phyloP scores from a whole-genome alignment of 2,797 vertebrate genomes.

The Psittacula derbiana region DNA sequence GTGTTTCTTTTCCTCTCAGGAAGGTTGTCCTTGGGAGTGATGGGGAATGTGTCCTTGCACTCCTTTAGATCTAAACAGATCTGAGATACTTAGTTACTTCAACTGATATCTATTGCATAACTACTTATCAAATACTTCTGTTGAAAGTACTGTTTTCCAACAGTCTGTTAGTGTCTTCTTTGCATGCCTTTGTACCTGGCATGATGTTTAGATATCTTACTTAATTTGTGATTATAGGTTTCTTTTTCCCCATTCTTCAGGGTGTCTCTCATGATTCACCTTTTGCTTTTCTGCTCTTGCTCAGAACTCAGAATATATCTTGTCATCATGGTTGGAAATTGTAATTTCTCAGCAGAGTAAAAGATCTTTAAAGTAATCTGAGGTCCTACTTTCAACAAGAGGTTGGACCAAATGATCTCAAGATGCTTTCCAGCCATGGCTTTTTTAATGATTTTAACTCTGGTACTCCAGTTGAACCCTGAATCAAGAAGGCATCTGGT shows the following conservation, averaged over 20 bases:
- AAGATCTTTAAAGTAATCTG: background rate
- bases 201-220: background rate
- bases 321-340: background rate
- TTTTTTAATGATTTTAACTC: background rate
- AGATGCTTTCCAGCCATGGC: background rate
- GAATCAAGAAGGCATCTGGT: background rate
- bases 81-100: background rate
- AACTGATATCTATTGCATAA: background rate
- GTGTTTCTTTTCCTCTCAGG: background rate
- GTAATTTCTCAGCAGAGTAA: background rate
- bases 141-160: background rate
- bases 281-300: background rate
- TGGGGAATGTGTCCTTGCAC: background rate
- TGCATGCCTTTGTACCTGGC: background rate
- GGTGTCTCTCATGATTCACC: background rate
- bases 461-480: background rate
- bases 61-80: background rate
- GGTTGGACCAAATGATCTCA: background rate
- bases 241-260: background rate
- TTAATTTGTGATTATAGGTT: background rate
- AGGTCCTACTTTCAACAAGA: background rate
- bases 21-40: background rate
- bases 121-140: background rate
- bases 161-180: background rate
- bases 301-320: background rate